phyloP scores from a whole-genome alignment of 2,113 vertebrate genomes.

The Chaetorhynchus papuensis region DNA sequence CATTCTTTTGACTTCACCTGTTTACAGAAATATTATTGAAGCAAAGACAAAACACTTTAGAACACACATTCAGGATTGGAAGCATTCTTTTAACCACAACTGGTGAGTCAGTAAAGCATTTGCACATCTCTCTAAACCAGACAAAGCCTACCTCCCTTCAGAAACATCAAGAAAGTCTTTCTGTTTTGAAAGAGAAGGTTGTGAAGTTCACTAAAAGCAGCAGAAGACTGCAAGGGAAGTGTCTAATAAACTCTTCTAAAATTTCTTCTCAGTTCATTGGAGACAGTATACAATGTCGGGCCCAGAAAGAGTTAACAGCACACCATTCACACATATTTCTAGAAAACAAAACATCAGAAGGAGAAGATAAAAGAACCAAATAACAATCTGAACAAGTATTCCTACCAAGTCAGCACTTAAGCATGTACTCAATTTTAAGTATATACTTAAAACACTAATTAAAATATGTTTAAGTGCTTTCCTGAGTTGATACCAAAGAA shows the following conservation, averaged over 20 bases:
- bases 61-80: not conserved
- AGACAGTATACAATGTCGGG: not conserved
- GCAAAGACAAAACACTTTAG: not conserved
- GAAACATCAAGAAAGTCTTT: not conserved
- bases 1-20: not conserved
- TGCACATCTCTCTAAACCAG: not conserved
- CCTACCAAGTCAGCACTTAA: not conserved
- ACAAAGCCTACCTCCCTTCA: not conserved
- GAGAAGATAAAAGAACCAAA: not conserved
- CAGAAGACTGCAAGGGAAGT: not conserved
- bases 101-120: not conserved
- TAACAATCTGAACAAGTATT: not conserved
- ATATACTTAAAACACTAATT: not conserved
- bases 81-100: not conserved
- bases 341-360: not conserved
- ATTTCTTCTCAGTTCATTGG: not conserved
- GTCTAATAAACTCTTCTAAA: not conserved
- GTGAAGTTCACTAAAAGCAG: not conserved
- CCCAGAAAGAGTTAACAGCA: not conserved
- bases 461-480: constrained; percentile 1
- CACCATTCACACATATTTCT: not conserved
- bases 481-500: constrained; percentile 7
- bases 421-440: not conserved
- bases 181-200: not conserved
- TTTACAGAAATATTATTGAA: not conserved